Evolutionary conservation across 2,888 invertebrate genomes (phyloP), one percentile per base, ranked within the genome.

Genomic region (Erynnis tages): DNA sequence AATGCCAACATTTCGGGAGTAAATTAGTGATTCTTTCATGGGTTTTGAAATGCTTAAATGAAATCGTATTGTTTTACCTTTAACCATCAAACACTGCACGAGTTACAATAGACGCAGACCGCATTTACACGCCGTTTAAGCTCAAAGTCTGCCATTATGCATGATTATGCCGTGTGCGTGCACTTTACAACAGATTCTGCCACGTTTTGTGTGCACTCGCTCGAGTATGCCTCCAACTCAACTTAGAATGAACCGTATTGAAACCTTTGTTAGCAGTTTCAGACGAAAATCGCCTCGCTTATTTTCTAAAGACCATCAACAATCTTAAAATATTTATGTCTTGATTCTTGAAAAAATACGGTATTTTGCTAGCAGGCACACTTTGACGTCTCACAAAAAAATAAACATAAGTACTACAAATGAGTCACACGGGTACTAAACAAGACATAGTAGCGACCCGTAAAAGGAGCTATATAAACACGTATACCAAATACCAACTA

Each of bases 61-160:
- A n/a, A 23, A 27, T 3, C n/a, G 27, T 14, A 14, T 14, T 32
- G 32, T 35, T 35, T 35, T n/a, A 17, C 16, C 16, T 13, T 35
- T 35, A 16, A 16, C 41, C 13, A 32, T 13, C 30, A 27, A 34
- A 17, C n/a, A 30, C 19, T 13, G 7, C 11, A 32, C 6, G 14
- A 27, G 25, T 17, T 17, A 27, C 14, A 17, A 35, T 27, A 23
- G 13, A 21, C 47, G 30, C 11, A 40, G 40, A 32, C 48, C 32
- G 23, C 32, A 23, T 32, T 40, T 40, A 13, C 40, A 29, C 23
- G 23, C 48, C n/a, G 23, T 40, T 40, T 40, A 10, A 40, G 13
- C 23, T 48, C 40, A 47, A 47, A 48, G 30, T 32, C 38, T 23
- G 48, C 29, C 48, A 40, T 41, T 41, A 49, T 41, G 41, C 41